Evolutionary conservation across 2,113 vertebrate genomes (phyloP).

Genomic region (Phocoena phocoena): DNA sequence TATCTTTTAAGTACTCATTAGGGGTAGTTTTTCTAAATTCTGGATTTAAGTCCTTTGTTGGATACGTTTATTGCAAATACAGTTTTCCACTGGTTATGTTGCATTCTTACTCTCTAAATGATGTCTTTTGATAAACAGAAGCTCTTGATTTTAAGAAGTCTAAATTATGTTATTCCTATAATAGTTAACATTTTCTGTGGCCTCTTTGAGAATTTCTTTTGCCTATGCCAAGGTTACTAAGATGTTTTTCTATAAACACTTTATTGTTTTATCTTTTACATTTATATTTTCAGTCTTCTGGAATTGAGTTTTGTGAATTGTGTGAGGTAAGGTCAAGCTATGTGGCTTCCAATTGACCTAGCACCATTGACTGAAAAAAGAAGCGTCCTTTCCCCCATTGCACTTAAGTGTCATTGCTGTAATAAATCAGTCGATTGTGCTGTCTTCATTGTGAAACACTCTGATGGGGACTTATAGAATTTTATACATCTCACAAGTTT

Average conservation of each 20-base stretch:
- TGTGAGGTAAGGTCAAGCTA: neutral
- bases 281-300: neutral
- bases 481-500: neutral
- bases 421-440: neutral
- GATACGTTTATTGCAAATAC: neutral
- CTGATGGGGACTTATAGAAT: neutral
- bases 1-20: neutral
- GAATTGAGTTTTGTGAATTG: neutral
- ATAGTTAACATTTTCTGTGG: neutral
- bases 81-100: neutral
- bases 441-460: neutral
- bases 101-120: neutral
- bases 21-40: neutral
- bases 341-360: neutral
- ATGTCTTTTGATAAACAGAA: neutral
- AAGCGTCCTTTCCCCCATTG: neutral
- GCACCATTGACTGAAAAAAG: neutral
- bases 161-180: neutral
- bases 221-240: neutral
- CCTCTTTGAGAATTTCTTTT: neutral
- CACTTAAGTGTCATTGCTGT: neutral
- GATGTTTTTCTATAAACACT: neutral
- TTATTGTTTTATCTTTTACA: neutral
- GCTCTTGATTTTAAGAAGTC: neutral
- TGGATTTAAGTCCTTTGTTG: neutral